These are phyloP conservation scores for Brachionus manjavacas DNA, from an alignment of 1,140 invertebrate genomes.

Conservation along the genomic window DNA sequence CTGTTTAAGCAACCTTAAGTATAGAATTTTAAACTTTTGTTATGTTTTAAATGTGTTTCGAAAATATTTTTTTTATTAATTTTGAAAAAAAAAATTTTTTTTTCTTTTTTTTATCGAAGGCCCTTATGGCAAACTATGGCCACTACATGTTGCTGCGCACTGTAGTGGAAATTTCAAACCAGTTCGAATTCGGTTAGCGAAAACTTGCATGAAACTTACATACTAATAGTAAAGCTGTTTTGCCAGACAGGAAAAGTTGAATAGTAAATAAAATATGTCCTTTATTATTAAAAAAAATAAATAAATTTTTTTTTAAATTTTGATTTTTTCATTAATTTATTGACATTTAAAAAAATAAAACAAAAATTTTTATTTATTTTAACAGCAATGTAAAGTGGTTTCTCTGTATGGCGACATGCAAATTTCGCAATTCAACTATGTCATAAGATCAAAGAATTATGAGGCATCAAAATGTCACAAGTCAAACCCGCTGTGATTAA, in stretches of 20 bases:
- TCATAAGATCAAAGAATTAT: slow-evolving; percentile 88
- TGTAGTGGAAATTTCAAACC: slow-evolving; percentile 54
- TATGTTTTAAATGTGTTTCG: too few species aligned
- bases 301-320: too few species aligned
- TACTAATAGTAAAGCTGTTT: slow-evolving; percentile 61
- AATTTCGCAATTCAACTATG: slow-evolving; percentile 96
- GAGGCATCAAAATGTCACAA: slow-evolving; percentile 83
- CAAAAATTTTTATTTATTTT: background rate
- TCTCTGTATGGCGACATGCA: slow-evolving; percentile 99
- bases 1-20: too few species aligned
- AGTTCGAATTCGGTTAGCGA: background rate
- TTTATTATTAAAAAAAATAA: too few species aligned
- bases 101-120: background rate
- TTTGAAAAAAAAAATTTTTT: too few species aligned
- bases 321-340: too few species aligned
- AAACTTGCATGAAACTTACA: slow-evolving; percentile 46
- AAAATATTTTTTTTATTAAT: too few species aligned
- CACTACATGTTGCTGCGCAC: slow-evolving; percentile 65
- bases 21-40: too few species aligned
- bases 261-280: too few species aligned
- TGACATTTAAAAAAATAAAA: too few species aligned
- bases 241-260: slow-evolving; percentile 62
- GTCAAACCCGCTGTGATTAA: slow-evolving; percentile 82
- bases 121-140: background rate
- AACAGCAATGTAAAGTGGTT: slow-evolving; percentile 79